Conservation (phyloP, 1,140 invertebrate genomes). For the Leptonema lineaticorne region DNA sequence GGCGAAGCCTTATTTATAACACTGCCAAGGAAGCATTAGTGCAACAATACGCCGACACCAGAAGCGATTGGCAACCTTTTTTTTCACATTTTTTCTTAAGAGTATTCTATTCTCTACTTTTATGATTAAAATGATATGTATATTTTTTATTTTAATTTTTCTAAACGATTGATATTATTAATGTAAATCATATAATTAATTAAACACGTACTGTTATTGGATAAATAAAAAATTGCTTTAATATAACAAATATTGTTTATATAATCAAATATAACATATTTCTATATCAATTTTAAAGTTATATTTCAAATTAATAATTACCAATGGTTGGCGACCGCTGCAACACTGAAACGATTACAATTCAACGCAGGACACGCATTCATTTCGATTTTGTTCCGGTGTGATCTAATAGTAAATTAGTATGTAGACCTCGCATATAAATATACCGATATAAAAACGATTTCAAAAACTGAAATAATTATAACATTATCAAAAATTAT, state of each 20-base stretch:
- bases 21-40: constrained; percentile 31
- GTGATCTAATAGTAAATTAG: constrained; percentile 32
- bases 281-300: not conserved
- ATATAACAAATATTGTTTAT: not conserved
- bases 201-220: not conserved
- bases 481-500: too few relatives aligned
- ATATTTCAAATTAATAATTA: not conserved
- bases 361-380: constrained; percentile 16
- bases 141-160: too few relatives aligned
- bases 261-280: not conserved
- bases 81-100: too few relatives aligned
- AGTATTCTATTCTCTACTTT: too few relatives aligned
- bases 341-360: constrained; percentile 6
- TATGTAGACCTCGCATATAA: constrained; percentile 22
- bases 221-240: not conserved
- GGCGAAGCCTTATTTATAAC: constrained; percentile 40
- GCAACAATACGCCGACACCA: not conserved
- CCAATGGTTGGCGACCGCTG: not conserved
- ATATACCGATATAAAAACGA: not conserved
- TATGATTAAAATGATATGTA: too few relatives aligned
- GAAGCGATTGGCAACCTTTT: constrained; percentile 4
- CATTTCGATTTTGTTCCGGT: constrained; percentile 34
- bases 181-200: too few relatives aligned
- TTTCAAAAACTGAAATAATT: not conserved
- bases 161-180: too few relatives aligned